phyloP scores from a whole-genome alignment of 2,113 vertebrate species.

The Murina feae region DNA sequence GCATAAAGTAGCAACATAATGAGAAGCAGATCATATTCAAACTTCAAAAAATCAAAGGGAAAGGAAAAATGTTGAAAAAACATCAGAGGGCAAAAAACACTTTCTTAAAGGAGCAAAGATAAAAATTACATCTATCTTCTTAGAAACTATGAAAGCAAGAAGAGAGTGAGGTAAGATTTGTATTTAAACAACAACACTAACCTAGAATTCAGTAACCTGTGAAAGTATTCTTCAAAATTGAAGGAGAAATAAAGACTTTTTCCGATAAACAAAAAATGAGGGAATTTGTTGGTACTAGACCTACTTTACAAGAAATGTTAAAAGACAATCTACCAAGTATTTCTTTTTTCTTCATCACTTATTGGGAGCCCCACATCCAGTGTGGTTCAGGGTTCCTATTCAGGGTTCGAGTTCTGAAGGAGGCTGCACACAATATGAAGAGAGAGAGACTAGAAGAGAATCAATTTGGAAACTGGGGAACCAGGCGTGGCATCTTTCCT shows the following conservation, averaged over 20 bases:
- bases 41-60: background rate
- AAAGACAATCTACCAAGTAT: background rate
- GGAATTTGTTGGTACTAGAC: background rate
- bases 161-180: background rate
- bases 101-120: background rate
- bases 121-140: background rate
- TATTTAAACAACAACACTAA: background rate
- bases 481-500: too few relatives aligned
- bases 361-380: too few relatives aligned
- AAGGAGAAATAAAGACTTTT: background rate
- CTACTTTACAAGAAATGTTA: background rate
- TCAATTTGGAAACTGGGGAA: too few relatives aligned
- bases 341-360: background rate
- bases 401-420: too few relatives aligned
- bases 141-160: background rate
- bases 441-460: too few relatives aligned
- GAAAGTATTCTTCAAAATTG: background rate
- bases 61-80: background rate
- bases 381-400: too few relatives aligned
- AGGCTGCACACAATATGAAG: too few relatives aligned
- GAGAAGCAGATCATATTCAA: background rate
- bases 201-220: background rate
- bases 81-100: fast-evolving
- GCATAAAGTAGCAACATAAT: background rate
- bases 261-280: background rate